These are phyloP conservation scores for Lamprologus speciosus DNA, from an alignment of 2,113 vertebrate species.

Conservation along the genomic window DNA sequence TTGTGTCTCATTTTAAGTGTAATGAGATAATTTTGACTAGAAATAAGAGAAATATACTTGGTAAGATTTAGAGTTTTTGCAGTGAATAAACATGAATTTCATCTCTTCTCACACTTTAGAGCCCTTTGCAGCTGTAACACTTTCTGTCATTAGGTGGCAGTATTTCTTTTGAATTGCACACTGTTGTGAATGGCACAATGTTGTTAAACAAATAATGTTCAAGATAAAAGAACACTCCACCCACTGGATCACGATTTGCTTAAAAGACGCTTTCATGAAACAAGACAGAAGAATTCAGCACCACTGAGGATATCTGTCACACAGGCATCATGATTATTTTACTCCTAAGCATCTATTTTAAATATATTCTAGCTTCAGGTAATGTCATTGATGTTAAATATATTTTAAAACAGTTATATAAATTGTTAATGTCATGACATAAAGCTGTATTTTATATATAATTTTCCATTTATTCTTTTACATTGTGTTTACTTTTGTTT, in stretches of 20 bases:
- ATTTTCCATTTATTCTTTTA: neutral
- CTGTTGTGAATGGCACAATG: neutral
- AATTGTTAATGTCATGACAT: neutral
- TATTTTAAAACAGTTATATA: neutral
- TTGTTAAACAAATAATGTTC: neutral
- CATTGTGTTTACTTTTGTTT: neutral
- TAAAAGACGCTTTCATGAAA: rapidly evolving
- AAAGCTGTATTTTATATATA: neutral
- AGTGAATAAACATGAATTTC: neutral
- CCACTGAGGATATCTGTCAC: rapidly evolving
- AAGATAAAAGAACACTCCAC: neutral
- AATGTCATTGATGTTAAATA: neutral
- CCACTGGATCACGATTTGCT: neutral
- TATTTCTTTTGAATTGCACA: neutral
- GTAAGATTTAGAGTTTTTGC: neutral
- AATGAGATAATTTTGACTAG: neutral
- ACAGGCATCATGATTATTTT: neutral
- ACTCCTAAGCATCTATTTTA: neutral
- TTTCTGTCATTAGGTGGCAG: neutral
- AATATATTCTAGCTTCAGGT: neutral
- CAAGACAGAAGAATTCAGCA: neutral
- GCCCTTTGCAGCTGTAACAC: neutral
- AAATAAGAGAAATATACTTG: neutral
- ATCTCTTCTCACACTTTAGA: neutral
- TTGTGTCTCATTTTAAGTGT: neutral